These are phyloP conservation scores for Sylvia atricapilla DNA, from an alignment of 2,113 vertebrate species.

Conservation along the genomic window DNA sequence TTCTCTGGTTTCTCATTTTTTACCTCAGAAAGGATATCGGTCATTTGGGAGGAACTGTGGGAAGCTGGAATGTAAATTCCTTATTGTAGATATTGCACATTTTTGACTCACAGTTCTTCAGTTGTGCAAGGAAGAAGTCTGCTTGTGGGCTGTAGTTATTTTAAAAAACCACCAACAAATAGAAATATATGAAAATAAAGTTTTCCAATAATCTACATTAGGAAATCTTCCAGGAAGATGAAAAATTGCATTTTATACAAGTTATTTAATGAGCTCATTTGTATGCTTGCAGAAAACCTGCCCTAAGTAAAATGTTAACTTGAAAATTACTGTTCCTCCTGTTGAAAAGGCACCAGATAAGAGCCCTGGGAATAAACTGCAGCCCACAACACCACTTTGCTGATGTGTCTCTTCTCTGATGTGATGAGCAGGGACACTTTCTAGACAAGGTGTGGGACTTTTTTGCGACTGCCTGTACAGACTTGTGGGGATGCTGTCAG, in stretches of 20 bases:
- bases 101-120: slow-evolving; percentile 45
- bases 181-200: not conserved
- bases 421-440: not conserved
- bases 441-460: not conserved
- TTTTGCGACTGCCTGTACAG: not conserved
- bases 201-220: not conserved
- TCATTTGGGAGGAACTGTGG: slow-evolving; percentile 41
- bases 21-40: slow-evolving; percentile 1
- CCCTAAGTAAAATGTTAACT: not conserved
- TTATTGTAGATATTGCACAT: slow-evolving; percentile 26
- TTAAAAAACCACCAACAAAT: slow-evolving; percentile 2
- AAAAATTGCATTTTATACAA: not conserved
- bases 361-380: not conserved
- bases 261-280: not conserved
- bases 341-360: not conserved
- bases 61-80: slow-evolving; percentile 46
- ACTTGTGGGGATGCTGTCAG: not conserved
- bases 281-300: not conserved
- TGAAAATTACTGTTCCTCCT: not conserved
- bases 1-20: not conserved
- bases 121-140: not conserved
- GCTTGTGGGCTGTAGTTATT: not conserved
- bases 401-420: not conserved
- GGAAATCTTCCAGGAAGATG: slow-evolving; percentile 2
- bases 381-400: not conserved